These are phyloP conservation scores for Calyptomena viridis DNA, from an alignment of 2,113 vertebrate genomes.

Conservation along the genomic window DNA sequence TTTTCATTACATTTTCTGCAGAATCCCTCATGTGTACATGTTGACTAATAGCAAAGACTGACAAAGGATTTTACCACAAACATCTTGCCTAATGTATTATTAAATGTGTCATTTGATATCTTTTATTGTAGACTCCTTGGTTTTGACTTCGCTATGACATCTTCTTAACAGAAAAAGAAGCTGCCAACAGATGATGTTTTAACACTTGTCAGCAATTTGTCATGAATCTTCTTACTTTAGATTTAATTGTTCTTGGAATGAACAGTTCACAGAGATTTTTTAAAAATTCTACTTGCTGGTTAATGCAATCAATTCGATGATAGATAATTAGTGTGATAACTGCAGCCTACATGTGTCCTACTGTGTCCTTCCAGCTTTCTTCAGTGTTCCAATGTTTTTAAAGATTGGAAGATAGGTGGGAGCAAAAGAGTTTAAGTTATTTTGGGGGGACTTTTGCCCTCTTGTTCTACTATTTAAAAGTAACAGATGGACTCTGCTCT, in stretches of 20 bases:
- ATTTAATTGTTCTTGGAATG: slow-evolving; percentile 34
- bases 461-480: background rate
- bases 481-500: background rate
- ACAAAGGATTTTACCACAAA: background rate
- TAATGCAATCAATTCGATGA: slow-evolving; percentile 2
- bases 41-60: slow-evolving; percentile 1
- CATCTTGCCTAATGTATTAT: background rate
- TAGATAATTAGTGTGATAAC: background rate
- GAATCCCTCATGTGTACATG: background rate
- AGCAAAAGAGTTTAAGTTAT: slow-evolving; percentile 22
- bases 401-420: background rate
- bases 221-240: background rate
- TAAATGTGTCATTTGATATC: slow-evolving; percentile 55
- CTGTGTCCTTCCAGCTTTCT: accelerated
- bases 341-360: background rate
- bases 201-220: slow-evolving; percentile 12
- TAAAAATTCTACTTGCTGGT: background rate
- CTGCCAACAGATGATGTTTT: slow-evolving; percentile 7
- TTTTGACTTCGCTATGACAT: slow-evolving; percentile 37
- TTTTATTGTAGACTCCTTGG: background rate
- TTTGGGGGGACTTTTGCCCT: background rate
- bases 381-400: background rate
- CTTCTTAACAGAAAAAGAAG: slow-evolving; percentile 2
- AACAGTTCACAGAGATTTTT: background rate
- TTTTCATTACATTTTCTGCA: background rate